Conservation (phyloP, 2,888 invertebrate genomes). For the Odontocerum albicorne region DNA sequence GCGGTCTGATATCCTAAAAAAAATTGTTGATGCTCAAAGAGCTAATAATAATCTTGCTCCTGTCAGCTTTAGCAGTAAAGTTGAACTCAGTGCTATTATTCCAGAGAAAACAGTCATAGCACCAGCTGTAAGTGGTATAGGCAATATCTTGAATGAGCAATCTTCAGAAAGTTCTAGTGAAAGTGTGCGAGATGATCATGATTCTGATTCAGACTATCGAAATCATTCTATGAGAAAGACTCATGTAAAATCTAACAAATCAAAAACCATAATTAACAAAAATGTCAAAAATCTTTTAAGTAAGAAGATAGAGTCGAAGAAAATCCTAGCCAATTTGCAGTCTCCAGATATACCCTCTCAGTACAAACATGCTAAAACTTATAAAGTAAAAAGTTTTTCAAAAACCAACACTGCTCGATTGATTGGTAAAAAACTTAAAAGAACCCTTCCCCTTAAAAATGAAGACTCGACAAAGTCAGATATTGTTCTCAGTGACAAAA, state of each 20-base stretch:
- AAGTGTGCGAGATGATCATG: constrained; percentile 60
- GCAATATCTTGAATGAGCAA: constrained; percentile 45
- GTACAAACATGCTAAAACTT: constrained; percentile 15
- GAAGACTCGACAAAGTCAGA: constrained; percentile 10
- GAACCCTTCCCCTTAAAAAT: constrained; percentile 13
- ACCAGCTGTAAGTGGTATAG: background rate
- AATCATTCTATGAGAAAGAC: constrained; percentile 35
- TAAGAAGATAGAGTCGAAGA: constrained; percentile 31
- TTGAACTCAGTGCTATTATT: constrained; percentile 37
- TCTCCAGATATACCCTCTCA: constrained; percentile 9
- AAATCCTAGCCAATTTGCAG: constrained; percentile 2
- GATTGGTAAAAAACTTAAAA: constrained; percentile 25
- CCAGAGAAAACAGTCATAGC: constrained; percentile 21
- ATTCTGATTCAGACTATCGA: constrained; percentile 62
- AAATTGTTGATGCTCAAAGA: constrained; percentile 36
- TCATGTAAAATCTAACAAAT: constrained; percentile 39
- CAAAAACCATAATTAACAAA: constrained; percentile 45
- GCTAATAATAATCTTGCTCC: constrained; percentile 4
- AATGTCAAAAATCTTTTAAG: constrained; percentile 28
- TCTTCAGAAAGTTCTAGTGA: constrained; percentile 55
- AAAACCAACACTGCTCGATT: constrained; percentile 17
- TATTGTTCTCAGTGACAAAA: background rate
- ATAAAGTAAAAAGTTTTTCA: constrained; percentile 20
- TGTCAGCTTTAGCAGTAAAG: constrained; percentile 37
- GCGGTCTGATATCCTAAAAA: constrained; percentile 49